Base-by-base conservation (phyloP, 64 coral and sea anemone genomes). In the Actinia equina region DNA sequence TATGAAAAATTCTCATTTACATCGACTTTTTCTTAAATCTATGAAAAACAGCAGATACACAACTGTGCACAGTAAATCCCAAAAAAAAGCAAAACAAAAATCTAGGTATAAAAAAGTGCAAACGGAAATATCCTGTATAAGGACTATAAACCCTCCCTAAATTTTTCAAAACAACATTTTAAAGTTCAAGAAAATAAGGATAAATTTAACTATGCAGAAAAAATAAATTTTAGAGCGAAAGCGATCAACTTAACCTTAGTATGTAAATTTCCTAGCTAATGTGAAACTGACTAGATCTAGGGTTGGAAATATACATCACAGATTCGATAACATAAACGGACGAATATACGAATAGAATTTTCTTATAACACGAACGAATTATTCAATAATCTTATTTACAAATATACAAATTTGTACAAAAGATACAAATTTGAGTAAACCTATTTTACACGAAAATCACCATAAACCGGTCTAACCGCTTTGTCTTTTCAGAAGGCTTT, bases 391-490 rank as follows among this genome's bases (percentile, higher is more conserved):
- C 86, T 78, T 96, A 96, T 96, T 90, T 96, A 96, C 94, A 96
- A 96, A 96, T 96, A 90, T 96, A 93, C 94, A 96, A 96, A 96
- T 95, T 91, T 95, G 89, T 95, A 95, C 93, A 95, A 91, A 91
- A 91, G 74, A 61, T 90, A 94, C 93, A 95, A 95, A 95, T 96
- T 93, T 96, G 91, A 59, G 65, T 71, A 77, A 83, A 86, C 58
- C 74, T 89, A 88, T 42, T 93, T 82, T 90, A 93, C 94, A 87
- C 85, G 43, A 84, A 74, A 52, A 90, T 80, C 54, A 44, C 67
- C 54, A 83, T 53, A 19, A 54, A 82, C 43, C 56, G 22, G 67
- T 91, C 25, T 76, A 58, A 20, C 54, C 81, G 9, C 43, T 41
- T 27, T 27, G 19, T 62, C 52, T 55, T 77, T 57, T 16, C 18